phyloP scores from a whole-genome alignment of 2,888 invertebrate species.

The Linnaemya vulpina region DNA sequence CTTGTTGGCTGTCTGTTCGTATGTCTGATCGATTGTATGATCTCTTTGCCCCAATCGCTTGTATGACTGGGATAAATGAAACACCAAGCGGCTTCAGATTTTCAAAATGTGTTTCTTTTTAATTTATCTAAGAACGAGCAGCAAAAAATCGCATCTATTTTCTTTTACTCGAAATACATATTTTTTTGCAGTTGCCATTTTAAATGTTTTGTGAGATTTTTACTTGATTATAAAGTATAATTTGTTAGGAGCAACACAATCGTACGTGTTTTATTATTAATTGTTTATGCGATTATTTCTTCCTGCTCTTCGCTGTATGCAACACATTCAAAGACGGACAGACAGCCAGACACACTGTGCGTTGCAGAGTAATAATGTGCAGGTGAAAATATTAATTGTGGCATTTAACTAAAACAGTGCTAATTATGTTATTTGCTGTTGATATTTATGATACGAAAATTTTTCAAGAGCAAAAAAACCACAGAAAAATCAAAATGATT shows the following conservation, averaged over 20 bases:
- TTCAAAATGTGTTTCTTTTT: conserved; percentile 13
- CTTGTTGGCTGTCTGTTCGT: conserved; percentile 10
- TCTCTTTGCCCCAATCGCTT: neutral
- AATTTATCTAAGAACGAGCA: conserved; percentile 23
- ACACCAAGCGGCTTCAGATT: conserved; percentile 42
- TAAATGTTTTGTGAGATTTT: conserved; percentile 51
- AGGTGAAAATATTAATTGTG: conserved; percentile 65
- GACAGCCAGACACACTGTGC: no score
- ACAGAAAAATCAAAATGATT: conserved; percentile 22
- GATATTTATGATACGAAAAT: conserved; percentile 57
- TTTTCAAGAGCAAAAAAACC: conserved; percentile 7
- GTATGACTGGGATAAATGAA: conserved; percentile 44
- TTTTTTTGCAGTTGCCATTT: conserved; percentile 1
- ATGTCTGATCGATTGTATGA: neutral
- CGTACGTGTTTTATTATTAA: conserved; percentile 72
- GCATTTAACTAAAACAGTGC: conserved; percentile 69
- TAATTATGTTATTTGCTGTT: conserved; percentile 70
- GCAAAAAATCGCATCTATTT: conserved; percentile 43
- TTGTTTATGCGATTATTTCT: conserved; percentile 62
- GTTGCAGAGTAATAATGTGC: conserved; percentile 24
- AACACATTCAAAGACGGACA: conserved; percentile 9
- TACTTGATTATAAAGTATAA: conserved; percentile 71
- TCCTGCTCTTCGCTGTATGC: conserved; percentile 1
- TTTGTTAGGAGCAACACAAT: conserved; percentile 63
- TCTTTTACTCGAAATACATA: neutral